These are phyloP conservation scores for Caenorhabditis panamensis DNA, from an alignment of 2,888 invertebrate species.

Conservation along the genomic window DNA sequence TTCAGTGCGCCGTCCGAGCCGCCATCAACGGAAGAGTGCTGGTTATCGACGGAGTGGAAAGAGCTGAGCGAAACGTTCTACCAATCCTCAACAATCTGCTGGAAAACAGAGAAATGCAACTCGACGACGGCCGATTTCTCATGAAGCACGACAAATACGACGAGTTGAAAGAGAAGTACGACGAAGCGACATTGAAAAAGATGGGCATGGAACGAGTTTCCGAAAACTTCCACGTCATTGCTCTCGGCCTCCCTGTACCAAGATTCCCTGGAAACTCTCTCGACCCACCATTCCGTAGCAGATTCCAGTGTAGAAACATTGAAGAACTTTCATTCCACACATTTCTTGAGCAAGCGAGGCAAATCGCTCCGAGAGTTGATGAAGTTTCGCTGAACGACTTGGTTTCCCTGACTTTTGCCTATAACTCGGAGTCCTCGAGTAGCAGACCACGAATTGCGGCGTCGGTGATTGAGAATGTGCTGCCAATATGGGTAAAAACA, in stretches of 20 bases:
- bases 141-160: slow-evolving; percentile 93
- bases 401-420: slow-evolving; percentile 88
- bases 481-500: slow-evolving; percentile 69
- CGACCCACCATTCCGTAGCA: slow-evolving; percentile 91
- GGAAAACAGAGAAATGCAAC: slow-evolving; percentile 96
- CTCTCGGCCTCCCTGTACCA: slow-evolving; percentile 92
- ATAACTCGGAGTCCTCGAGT: slow-evolving; percentile 83
- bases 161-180: slow-evolving; percentile 86
- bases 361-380: slow-evolving; percentile 84
- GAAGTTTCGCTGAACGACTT: slow-evolving; percentile 85
- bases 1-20: slow-evolving; percentile 92
- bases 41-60: slow-evolving; percentile 95
- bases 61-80: slow-evolving; percentile 95
- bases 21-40: slow-evolving; percentile 91
- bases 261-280: slow-evolving; percentile 92
- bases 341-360: slow-evolving; percentile 74
- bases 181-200: slow-evolving; percentile 87
- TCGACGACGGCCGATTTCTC: slow-evolving; percentile 95
- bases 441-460: slow-evolving; percentile 47
- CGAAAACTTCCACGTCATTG: slow-evolving; percentile 93
- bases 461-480: slow-evolving; percentile 57
- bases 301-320: slow-evolving; percentile 94
- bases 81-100: slow-evolving; percentile 95
- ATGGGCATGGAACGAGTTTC: slow-evolving; percentile 94
- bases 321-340: slow-evolving; percentile 83